phyloP scores from a whole-genome alignment of 2,888 invertebrate species.

The Gasteruption jaculator region DNA sequence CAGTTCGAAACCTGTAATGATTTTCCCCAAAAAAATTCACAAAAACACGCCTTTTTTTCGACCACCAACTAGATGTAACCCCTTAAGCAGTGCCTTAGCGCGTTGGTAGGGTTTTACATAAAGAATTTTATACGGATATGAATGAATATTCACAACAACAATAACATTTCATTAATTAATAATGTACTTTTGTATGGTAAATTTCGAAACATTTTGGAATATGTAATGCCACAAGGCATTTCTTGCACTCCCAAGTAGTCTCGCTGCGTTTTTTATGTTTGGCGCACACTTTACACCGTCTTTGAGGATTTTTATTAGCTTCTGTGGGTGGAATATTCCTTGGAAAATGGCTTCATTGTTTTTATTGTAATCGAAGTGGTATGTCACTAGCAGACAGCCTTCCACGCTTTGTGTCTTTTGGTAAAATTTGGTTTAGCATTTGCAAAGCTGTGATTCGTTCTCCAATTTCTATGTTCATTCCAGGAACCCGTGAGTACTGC shows the following conservation, averaged over 20 bases:
- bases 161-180: conserved; percentile 11
- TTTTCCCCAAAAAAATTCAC: too few relatives aligned
- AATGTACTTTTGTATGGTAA: conserved; percentile 5
- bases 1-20: too few relatives aligned
- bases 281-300: conserved; percentile 15
- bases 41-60: too few relatives aligned
- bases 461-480: conserved; percentile 9
- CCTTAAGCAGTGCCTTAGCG: conserved; percentile 4
- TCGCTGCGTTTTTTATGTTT: conserved; percentile 23
- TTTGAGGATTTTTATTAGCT: conserved; percentile 11
- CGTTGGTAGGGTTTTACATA: conserved; percentile 10
- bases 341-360: conserved; percentile 7
- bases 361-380: conserved; percentile 6
- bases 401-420: conserved; percentile 10
- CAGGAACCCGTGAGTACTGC: conserved; percentile 12
- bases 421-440: conserved; percentile 11
- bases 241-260: conserved; percentile 20
- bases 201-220: conserved; percentile 5
- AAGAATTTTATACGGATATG: conserved; percentile 12
- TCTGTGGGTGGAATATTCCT: conserved; percentile 10
- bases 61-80: too few relatives aligned
- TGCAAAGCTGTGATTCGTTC: conserved; percentile 11
- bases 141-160: conserved; percentile 5
- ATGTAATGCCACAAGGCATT: conserved; percentile 15
- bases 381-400: conserved; percentile 2